Evolutionary conservation across 1,140 invertebrate genomes (phyloP).

Genomic region (Campoletis sonorensis): DNA sequence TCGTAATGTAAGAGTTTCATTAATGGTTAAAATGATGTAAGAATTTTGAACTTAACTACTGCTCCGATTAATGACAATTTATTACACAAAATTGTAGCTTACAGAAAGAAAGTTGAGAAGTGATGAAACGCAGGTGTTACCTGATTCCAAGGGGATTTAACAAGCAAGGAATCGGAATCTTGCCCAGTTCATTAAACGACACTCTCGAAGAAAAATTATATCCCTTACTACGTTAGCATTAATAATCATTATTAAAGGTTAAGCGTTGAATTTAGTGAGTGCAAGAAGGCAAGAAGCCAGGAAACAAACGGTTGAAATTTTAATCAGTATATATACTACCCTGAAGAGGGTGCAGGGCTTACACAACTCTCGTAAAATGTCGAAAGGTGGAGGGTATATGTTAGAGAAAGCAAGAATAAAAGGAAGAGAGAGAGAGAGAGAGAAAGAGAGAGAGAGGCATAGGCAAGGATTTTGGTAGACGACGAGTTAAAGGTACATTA

Average conservation of each 20-base stretch:
- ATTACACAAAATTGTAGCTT: conserved; percentile 13
- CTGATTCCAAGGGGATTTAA: neutral
- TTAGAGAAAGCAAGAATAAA: neutral
- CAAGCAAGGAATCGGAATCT: neutral
- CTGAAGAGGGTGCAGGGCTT: conserved; percentile 1
- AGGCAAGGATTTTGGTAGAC: neutral
- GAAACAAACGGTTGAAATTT: conserved; percentile 24
- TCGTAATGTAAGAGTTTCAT: neutral
- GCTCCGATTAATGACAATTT: neutral
- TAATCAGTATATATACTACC: conserved; percentile 14
- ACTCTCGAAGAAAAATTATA: conserved; percentile 26
- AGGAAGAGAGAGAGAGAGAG: neutral
- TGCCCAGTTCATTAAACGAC: conserved; percentile 19
- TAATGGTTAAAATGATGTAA: neutral
- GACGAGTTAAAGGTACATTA: neutral
- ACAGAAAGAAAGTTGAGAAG: neutral
- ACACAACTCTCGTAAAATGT: conserved; percentile 20
- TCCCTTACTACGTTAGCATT: neutral
- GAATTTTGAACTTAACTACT: neutral
- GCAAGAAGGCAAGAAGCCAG: neutral
- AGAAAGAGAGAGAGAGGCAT: neutral
- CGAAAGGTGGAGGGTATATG: conserved; percentile 9
- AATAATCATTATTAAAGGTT: conserved; percentile 17
- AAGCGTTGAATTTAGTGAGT: neutral
- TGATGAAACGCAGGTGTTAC: conserved; percentile 19